Base-by-base conservation (phyloP, 2,888 invertebrate genomes). In the Rhagonycha fulva region DNA sequence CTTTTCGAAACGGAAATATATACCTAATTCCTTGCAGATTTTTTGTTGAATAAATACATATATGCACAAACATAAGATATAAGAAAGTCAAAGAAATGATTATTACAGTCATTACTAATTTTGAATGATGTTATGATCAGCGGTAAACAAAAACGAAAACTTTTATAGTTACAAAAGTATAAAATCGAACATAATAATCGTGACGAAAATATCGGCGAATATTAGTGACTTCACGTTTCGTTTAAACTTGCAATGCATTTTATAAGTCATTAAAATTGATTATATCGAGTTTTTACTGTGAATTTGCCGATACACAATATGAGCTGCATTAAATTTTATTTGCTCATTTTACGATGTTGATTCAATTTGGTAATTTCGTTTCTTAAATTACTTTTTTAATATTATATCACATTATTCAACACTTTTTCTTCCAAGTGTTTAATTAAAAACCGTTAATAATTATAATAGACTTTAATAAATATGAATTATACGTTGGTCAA, bases 1-100 rank as follows among this genome's bases (percentile, higher is more conserved):
- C 86, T 86, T 86, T 83, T 81, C 82, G 80, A 81, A 80, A 80
- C 80, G 72, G 77, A 72, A 75, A 77, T 75, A 62, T 71, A 66
- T 74, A 72, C 75, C 74, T 73, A 76, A 74, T 73, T 76, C 76
- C 68, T 69, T 28, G 28, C 14, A 69, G 62, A 75, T 62, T 67
- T 74, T 66, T 71, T 30, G 14, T 66, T 72, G 19, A 60, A 12
- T 67, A 74, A 70, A 69, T 74, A 47, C 47, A 19, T 67, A 47
- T n/a, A 47, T 47, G 12, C 47, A 47, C 47, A 47, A 47, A 47
- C 9, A 47, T n/a, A 9, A 47, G 47, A n/a, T 47, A 12, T n/a
- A 47, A 47, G n/a, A 47, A 47, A 47, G 47, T 47, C n/a, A 47
- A n/a, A 47, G 47, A 47, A n/a, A 7, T n/a, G n/a, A 7, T 47